A percentile compares a stretch with the other conserved stretches of the same genome.
Conservation (phyloP, 1,140 invertebrate species). For the Neodiprion lecontei region DNA sequence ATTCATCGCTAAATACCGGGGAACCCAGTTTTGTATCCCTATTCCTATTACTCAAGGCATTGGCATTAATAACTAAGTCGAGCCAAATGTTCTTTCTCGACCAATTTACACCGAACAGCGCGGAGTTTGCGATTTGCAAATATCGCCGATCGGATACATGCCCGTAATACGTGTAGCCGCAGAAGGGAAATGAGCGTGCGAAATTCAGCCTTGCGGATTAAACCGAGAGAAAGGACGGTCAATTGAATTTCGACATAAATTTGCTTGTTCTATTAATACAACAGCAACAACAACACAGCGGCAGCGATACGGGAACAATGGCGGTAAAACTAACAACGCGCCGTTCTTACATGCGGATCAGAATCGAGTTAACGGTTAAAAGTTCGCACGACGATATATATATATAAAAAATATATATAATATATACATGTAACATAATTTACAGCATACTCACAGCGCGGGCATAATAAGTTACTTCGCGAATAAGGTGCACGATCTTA, state of each 20-base stretch:
- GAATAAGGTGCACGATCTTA: background rate
- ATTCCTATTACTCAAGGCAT: too few relatives aligned
- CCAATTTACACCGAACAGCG: background rate
- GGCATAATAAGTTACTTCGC: too few relatives aligned
- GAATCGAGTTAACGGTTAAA: background rate
- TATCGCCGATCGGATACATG: background rate
- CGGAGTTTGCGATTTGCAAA: background rate
- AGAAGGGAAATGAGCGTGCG: slow-evolving; percentile 1
- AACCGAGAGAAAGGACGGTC: slow-evolving; percentile 1
- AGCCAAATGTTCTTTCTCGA: background rate
- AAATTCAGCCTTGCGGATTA: slow-evolving; percentile 2
- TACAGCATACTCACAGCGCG: too few relatives aligned
- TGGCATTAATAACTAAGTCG: background rate
- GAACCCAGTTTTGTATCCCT: too few relatives aligned
- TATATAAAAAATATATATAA: too few relatives aligned
- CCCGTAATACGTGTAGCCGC: background rate
- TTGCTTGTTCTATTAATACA: slow-evolving; percentile 3
- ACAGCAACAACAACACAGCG: background rate
- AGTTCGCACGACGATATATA: background rate
- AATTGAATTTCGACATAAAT: slow-evolving; percentile 8
- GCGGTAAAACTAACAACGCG: background rate
- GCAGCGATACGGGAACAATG: background rate
- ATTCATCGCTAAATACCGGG: too few relatives aligned
- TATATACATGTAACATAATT: too few relatives aligned
- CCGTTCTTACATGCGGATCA: background rate